phyloP scores from a whole-genome alignment of 2,113 vertebrate species.

The Sprattus sprattus region DNA sequence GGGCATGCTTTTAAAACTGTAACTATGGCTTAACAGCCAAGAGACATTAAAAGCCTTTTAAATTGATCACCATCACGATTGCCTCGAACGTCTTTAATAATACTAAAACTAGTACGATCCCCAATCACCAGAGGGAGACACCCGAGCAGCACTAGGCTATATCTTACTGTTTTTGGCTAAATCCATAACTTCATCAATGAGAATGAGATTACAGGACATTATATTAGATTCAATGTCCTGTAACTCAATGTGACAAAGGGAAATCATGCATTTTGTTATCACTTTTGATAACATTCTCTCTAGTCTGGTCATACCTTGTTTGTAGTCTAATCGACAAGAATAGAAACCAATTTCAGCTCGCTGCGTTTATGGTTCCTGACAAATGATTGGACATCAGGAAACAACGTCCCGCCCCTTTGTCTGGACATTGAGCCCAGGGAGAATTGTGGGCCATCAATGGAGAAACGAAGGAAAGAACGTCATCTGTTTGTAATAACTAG shows the following conservation, averaged over 20 bases:
- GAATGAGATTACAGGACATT: too few relatives aligned
- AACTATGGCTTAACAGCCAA: too few relatives aligned
- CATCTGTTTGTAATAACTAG: conserved; percentile 69
- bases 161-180: too few relatives aligned
- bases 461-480: conserved; percentile 66
- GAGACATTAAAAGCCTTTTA: too few relatives aligned
- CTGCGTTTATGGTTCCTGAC: conserved; percentile 19
- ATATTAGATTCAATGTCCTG: too few relatives aligned
- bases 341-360: conserved; percentile 45
- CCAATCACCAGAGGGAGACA: too few relatives aligned
- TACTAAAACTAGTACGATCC: too few relatives aligned
- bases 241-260: neutral
- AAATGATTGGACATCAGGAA: conserved; percentile 47
- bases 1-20: too few relatives aligned
- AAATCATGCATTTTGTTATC: neutral
- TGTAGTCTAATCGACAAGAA: conserved; percentile 27
- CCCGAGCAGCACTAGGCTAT: too few relatives aligned
- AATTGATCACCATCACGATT: too few relatives aligned
- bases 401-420: conserved; percentile 21
- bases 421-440: conserved; percentile 46
- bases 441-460: conserved; percentile 49
- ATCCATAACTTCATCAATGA: too few relatives aligned
- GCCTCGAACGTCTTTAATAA: too few relatives aligned
- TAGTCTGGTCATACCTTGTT: neutral
- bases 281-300: neutral